Conservation (phyloP, 2,888 invertebrate species). For the Dusona sp. region DNA sequence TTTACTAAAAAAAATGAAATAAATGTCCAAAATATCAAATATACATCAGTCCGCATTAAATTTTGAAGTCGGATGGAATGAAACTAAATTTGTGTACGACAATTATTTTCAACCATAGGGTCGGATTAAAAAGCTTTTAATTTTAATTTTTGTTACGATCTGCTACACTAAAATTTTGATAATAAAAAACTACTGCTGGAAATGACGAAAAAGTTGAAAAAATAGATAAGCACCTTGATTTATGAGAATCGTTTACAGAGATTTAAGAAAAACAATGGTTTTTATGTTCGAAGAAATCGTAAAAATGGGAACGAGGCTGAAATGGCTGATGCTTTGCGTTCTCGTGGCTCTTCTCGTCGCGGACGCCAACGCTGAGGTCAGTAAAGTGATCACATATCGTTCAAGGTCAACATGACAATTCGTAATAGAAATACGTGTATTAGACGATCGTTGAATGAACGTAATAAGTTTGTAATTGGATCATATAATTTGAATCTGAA, state of each 20-base stretch:
- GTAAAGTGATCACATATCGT: constrained; percentile 33
- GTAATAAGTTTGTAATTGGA: constrained; percentile 54
- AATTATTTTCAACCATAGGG: too few species aligned
- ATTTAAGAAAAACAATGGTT: not conserved
- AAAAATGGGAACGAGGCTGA: constrained; percentile 79
- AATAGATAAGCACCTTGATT: not conserved
- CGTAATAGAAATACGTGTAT: not conserved
- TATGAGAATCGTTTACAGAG: not conserved
- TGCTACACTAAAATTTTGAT: not conserved
- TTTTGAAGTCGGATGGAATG: not conserved
- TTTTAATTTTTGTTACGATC: not conserved
- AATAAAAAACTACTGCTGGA: not conserved
- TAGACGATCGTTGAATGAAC: constrained; percentile 37
- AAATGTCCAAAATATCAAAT: not conserved
- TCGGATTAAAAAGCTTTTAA: too few species aligned
- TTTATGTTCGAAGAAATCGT: constrained; percentile 70
- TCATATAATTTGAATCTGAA: constrained; percentile 28
- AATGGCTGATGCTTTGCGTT: constrained; percentile 78
- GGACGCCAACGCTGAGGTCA: constrained; percentile 80
- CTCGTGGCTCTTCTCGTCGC: constrained; percentile 76
- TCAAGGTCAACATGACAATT: constrained; percentile 33
- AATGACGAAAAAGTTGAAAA: not conserved
- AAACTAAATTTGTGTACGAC: not conserved
- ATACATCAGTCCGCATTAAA: not conserved
- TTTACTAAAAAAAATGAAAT: too few species aligned